A percentile compares a stretch with the other conserved stretches of the same genome.
Conservation (phyloP, 1,140 invertebrate species). For the Littorina saxatilis region DNA sequence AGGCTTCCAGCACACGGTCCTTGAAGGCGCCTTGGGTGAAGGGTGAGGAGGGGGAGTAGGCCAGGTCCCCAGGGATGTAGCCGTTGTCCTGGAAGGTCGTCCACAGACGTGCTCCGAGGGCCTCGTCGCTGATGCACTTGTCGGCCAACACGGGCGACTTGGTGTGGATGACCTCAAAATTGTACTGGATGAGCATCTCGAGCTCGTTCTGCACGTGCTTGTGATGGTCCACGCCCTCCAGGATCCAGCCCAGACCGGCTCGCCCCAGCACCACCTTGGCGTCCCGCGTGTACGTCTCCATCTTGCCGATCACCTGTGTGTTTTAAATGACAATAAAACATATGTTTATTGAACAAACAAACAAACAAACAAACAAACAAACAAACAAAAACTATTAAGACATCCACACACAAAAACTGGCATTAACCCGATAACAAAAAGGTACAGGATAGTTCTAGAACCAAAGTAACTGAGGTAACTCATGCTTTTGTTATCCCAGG, state of each 20-base stretch:
- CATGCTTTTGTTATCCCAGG: too few species aligned
- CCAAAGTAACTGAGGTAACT: too few species aligned
- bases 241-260: slow-evolving; percentile 12
- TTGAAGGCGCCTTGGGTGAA: neutral
- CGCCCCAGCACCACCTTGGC: neutral
- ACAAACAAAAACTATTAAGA: too few species aligned
- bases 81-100: slow-evolving; percentile 14
- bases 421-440: too few species aligned
- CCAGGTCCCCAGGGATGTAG: neutral
- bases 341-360: too few species aligned
- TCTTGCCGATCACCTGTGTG: slow-evolving; percentile 23
- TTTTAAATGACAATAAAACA: too few species aligned
- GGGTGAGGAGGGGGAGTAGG: neutral
- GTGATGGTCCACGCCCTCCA: slow-evolving; percentile 10
- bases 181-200: slow-evolving; percentile 17
- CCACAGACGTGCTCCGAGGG: slow-evolving; percentile 9
- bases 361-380: too few species aligned
- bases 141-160: neutral
- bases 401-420: too few species aligned
- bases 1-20: neutral
- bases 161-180: neutral
- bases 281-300: slow-evolving; percentile 20
- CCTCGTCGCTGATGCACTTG: neutral
- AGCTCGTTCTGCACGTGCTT: slow-evolving; percentile 15
- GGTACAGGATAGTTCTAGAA: too few species aligned